A percentile compares a stretch with the other conserved stretches of the same genome.
Evolutionary conservation across 53 echinoderm and acorn worm species (phyloP).

Genomic region (Actinopyga echinites): DNA sequence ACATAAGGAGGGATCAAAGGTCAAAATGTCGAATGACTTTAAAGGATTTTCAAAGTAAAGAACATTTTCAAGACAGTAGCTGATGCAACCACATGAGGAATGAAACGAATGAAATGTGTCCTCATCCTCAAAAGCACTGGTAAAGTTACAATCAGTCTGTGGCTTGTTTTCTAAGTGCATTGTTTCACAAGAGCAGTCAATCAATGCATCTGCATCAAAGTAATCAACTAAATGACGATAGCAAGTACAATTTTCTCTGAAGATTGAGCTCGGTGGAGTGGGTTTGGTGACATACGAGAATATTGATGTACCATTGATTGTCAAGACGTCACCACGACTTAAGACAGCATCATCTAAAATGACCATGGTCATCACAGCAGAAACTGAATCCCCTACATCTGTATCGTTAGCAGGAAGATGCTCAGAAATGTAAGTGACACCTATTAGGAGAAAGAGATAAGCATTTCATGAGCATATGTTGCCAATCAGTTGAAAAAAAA

Average conservation of each 20-base stretch:
- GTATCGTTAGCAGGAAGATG: constrained; percentile 59
- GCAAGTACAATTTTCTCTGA: constrained; percentile 77
- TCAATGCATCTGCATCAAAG: constrained; percentile 11
- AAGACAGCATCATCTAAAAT: constrained; percentile 61
- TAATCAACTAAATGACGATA: constrained; percentile 33
- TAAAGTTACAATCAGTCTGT: constrained; percentile 63
- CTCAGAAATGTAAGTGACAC: constrained; percentile 60
- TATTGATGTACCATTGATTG: constrained; percentile 59
- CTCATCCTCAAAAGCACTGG: constrained; percentile 36
- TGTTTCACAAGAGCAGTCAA: constrained; percentile 62
- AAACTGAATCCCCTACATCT: constrained; percentile 56
- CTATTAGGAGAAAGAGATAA: constrained; percentile 8
- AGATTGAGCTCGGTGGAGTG: constrained; percentile 52
- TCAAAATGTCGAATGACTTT: constrained; percentile 31
- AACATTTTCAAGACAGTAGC: constrained; percentile 51
- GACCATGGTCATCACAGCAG: constrained; percentile 62
- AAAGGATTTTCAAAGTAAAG: constrained; percentile 63
- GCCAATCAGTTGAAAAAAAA: too few relatives aligned
- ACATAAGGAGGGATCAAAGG: constrained; percentile 44
- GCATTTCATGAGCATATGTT: too few relatives aligned
- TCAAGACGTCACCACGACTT: constrained; percentile 49
- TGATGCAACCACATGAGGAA: constrained; percentile 67
- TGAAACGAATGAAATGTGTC: constrained; percentile 15
- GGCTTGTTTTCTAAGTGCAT: constrained; percentile 38
- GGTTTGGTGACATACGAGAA: constrained; percentile 70